Base-by-base conservation (phyloP, 2,888 invertebrate genomes). In the Polylopha cassiicola region DNA sequence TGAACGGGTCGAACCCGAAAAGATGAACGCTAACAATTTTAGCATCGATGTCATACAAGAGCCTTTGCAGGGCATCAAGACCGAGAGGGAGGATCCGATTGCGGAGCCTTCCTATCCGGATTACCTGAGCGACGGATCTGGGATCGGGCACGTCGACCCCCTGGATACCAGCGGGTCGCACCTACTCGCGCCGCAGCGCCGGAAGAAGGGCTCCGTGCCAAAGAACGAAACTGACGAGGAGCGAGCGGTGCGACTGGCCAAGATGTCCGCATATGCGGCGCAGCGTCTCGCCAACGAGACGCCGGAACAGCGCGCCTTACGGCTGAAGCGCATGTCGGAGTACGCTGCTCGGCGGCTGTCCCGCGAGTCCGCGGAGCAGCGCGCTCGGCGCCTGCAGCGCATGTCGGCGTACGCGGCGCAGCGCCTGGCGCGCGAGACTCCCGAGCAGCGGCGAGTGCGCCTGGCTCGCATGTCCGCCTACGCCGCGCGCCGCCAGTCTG, bases 211-310 rank as follows among this genome's bases (percentile, higher is more conserved):
- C 8, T 63, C 70, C 0, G 54, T 46, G 3, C 49, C 53, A 0
- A 73, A 65, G 33, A 48, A 48, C 21, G 85, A 85, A 54, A 65
- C 75, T 0, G 50, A 74, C 4, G 66, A 72, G 29, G 76, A 80
- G 41, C 65, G 84, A 46, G 64, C 74, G 1, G 47, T 58, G 22
- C 68, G 84, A 3, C 53, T 84, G 10, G 73, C 81, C 2, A 79
- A 74, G 50, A 84, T 84, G 82, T 82, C 82, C 0, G 80, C 81
- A 2, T 84, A 84, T 42, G 78, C 82, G n/a, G 80, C 82, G 1
- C 72, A 71, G 39, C 65, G 82, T 33, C 65, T 85, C 9, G 82
- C 84, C 0, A 80, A 73, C 28, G 84, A 85, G 57, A 65, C 73
- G 8, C 73, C 80, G 2, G 78, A 74, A 8, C 79, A 81, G 52